Percentiles rank a stretch among this genome's conserved stretches.
phyloP scores from a whole-genome alignment of 1,140 invertebrate species.

The Frieseomelitta varia region DNA sequence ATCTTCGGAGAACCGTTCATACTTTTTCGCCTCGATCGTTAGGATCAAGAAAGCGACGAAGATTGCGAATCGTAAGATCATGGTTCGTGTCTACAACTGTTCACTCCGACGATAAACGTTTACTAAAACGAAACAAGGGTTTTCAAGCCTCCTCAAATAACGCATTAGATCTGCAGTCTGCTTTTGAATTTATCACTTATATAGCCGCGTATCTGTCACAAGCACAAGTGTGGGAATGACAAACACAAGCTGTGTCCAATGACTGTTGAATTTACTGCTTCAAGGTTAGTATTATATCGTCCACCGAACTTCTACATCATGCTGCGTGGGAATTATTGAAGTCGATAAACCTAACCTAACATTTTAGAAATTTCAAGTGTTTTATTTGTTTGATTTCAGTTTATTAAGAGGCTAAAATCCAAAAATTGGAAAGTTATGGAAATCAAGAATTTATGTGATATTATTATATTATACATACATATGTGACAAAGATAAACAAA shows the following conservation, averaged over 20 bases:
- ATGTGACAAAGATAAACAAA: not conserved
- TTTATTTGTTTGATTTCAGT: not conserved
- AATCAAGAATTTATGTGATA: not conserved
- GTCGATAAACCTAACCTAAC: slow-evolving; percentile 2
- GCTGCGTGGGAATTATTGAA: not conserved
- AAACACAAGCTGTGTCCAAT: slow-evolving; percentile 19
- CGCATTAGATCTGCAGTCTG: not conserved
- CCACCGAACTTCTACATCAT: not conserved
- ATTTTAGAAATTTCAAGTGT: not conserved
- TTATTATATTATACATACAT: too few relatives aligned
- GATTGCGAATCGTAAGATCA: slow-evolving; percentile 62
- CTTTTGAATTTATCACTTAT: slow-evolving; percentile 39
- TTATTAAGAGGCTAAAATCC: too few relatives aligned
- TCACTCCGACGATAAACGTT: slow-evolving; percentile 5
- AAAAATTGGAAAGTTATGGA: not conserved
- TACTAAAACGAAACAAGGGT: too few relatives aligned
- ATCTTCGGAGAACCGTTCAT: not conserved
- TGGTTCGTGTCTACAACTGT: not conserved
- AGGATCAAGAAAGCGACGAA: slow-evolving; percentile 69
- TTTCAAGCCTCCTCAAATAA: too few relatives aligned
- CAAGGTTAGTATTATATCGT: slow-evolving; percentile 26
- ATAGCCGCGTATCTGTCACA: slow-evolving; percentile 21
- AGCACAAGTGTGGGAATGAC: not conserved
- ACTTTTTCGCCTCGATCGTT: slow-evolving; percentile 68
- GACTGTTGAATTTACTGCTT: not conserved